Conservation (phyloP, 2,113 vertebrate species). For the Protobothrops flavoviridis region DNA sequence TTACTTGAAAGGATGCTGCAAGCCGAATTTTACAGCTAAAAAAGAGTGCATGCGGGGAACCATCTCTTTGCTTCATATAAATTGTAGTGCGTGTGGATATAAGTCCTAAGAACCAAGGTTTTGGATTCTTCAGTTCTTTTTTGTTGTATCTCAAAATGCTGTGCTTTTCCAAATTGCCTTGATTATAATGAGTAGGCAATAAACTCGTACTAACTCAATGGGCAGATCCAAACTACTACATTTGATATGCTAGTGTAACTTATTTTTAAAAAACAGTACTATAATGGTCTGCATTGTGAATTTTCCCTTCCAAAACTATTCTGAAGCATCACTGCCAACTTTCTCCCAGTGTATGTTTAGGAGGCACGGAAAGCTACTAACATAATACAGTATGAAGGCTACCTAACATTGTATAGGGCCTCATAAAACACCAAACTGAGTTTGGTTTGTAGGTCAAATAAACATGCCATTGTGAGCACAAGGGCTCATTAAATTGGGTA, state of each 20-base stretch:
- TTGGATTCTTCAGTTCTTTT: neutral
- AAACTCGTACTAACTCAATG: neutral
- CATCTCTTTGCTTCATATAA: neutral
- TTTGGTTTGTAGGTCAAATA: neutral
- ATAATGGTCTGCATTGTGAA: neutral
- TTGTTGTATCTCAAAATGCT: neutral
- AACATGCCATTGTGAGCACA: neutral
- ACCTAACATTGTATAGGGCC: neutral
- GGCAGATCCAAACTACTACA: neutral
- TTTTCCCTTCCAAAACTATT: neutral
- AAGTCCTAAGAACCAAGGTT: neutral
- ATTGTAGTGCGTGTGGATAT: neutral
- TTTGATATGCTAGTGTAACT: neutral
- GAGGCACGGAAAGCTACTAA: neutral
- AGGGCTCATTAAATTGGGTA: neutral
- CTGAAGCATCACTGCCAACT: neutral
- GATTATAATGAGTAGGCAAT: neutral
- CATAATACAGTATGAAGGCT: neutral
- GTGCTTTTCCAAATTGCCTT: neutral
- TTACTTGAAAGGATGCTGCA: neutral
- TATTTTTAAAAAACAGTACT: neutral
- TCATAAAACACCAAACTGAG: neutral
- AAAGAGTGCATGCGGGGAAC: neutral
- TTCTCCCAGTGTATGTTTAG: neutral
- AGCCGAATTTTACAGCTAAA: neutral